These are phyloP conservation scores for Sarcoramphus papa DNA, from an alignment of 2,797 vertebrate species.

Conservation along the genomic window DNA sequence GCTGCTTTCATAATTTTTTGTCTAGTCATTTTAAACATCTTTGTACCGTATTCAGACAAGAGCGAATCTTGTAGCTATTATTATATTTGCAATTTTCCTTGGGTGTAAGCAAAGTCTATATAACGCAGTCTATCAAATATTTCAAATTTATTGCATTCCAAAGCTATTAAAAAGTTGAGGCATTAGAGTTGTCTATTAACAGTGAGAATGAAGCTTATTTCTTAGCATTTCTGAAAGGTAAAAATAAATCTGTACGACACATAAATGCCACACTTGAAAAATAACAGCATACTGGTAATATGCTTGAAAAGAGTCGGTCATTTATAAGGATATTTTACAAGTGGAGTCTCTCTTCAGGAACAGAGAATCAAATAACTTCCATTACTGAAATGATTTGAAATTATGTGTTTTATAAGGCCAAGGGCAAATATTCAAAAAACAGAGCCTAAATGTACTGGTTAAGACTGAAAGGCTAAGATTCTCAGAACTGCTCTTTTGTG, in stretches of 20 bases:
- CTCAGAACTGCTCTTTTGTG: background rate
- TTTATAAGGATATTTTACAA: background rate
- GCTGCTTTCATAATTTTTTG: slow-evolving; percentile 37
- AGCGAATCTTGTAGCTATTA: background rate
- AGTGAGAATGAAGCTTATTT: background rate
- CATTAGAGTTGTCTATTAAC: background rate
- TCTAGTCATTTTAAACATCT: slow-evolving; percentile 36
- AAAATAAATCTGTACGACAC: background rate
- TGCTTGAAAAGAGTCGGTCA: background rate
- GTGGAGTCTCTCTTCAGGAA: background rate
- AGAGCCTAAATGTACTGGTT: background rate
- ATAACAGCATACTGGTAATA: background rate
- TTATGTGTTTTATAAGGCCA: background rate
- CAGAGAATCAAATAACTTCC: background rate
- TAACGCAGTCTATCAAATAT: background rate
- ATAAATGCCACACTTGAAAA: background rate
- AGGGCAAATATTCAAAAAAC: background rate
- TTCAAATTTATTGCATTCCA: background rate
- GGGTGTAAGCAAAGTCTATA: background rate
- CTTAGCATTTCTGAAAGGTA: background rate
- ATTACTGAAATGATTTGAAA: background rate
- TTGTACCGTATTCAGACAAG: background rate
- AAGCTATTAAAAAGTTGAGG: background rate
- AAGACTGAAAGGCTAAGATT: background rate
- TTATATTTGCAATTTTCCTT: background rate